These are phyloP conservation scores for Autographa gamma DNA, from an alignment of 2,888 invertebrate genomes.

Conservation along the genomic window DNA sequence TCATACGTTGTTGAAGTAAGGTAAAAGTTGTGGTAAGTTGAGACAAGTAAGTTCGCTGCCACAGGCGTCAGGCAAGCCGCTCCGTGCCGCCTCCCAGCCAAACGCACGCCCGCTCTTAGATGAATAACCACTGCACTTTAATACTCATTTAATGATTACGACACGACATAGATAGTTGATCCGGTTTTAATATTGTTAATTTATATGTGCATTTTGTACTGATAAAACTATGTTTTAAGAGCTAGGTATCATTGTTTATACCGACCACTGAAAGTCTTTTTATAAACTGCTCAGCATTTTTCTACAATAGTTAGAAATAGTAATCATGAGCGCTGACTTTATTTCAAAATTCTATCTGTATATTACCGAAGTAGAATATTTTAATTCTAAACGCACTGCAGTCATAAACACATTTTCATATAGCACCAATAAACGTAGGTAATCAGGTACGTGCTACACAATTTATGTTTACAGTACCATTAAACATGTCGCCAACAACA, in stretches of 20 bases:
- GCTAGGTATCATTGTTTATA: too few species aligned
- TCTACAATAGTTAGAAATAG: too few species aligned
- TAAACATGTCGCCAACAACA: conserved; percentile 22
- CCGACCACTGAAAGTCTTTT: too few species aligned
- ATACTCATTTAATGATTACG: conserved; percentile 10
- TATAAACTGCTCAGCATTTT: too few species aligned
- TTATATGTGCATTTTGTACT: background rate
- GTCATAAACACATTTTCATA: conserved; percentile 15
- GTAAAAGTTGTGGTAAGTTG: background rate
- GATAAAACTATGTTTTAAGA: too few species aligned
- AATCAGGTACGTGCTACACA: conserved; percentile 28
- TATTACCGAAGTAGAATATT: background rate
- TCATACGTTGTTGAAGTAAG: background rate
- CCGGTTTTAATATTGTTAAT: conserved; percentile 6
- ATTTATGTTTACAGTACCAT: conserved; percentile 30
- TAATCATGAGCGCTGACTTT: too few species aligned
- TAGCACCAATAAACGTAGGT: conserved; percentile 1
- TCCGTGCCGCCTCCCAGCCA: background rate
- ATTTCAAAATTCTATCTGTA: too few species aligned
- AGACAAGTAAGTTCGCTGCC: background rate
- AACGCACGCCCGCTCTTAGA: conserved; percentile 21
- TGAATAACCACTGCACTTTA: conserved; percentile 14
- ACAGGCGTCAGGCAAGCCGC: background rate
- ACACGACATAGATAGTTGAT: conserved; percentile 14
- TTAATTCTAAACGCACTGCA: conserved; percentile 17